Base-by-base conservation (phyloP, 2,888 invertebrate species). In the Gisinianus flammeolus region DNA sequence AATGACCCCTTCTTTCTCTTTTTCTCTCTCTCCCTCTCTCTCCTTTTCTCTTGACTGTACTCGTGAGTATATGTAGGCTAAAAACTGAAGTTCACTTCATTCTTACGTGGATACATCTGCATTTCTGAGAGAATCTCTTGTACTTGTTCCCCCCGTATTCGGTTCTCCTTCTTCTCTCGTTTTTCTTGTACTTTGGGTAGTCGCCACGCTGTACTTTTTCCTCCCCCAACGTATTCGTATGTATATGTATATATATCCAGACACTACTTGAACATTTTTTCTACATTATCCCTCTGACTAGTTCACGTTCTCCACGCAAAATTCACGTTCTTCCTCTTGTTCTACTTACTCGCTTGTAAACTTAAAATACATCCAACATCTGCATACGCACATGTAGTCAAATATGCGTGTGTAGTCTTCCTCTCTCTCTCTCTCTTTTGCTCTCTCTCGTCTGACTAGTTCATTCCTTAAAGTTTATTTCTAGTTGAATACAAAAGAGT, bases 1-100 rank as follows among this genome's bases (percentile, higher is more conserved):
- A 81, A 81, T 80, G 81, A 81, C 77, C 71, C 70, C 75, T 72
- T 67, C 75, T 66, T 75, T 56, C 62, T 24, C 16, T 33, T n/a
- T 62, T 33, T 62, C 62, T 5, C 28, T n/a, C 52, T 68, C 30
- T 58, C 54, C 62, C 24, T 58, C 58, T 26, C 54, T 76, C 64
- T 64, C 26, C 62, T 62, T 62, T 56, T 22, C n/a, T 28, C 54
- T 31, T 22, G 31, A 58, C 19, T 2, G 33, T 22, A 19, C 31
- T 12, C 33, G 24, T 22, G 33, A n/a, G 22, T n/a, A 33, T 6
- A 44, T 44, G 44, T 44, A n/a, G n/a, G n/a, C n/a, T n/a, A n/a
- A n/a, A n/a, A n/a, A n/a, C n/a, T n/a, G n/a, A n/a, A n/a, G n/a
- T n/a, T n/a, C n/a, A n/a, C n/a, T n/a, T n/a, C n/a, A n/a, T n/a